Percentiles rank a stretch among this genome's conserved stretches.
Conservation (phyloP, 2,113 vertebrate species). For the Barnardius zonarius region DNA sequence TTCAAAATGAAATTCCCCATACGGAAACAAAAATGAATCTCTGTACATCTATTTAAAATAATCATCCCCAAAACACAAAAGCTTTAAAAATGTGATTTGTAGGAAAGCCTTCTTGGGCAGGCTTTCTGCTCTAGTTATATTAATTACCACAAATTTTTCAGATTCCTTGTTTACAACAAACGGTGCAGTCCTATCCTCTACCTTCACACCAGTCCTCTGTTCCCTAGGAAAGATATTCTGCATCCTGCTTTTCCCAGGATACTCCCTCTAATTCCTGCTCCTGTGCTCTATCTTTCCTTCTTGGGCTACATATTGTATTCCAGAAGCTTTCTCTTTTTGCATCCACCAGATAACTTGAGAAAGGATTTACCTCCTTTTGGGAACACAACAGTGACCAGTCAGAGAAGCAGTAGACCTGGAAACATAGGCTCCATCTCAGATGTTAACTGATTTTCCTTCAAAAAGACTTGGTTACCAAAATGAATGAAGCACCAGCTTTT, state of each 20-base stretch:
- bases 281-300: neutral
- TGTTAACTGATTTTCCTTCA: neutral
- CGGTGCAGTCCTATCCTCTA: rapidly evolving
- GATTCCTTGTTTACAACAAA: neutral
- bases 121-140: neutral
- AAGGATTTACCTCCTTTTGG: neutral
- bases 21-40: neutral
- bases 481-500: neutral
- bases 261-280: neutral
- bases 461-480: neutral
- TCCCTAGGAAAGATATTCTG: neutral
- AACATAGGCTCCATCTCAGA: neutral
- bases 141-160: neutral
- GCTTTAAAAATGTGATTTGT: neutral
- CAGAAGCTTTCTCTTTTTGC: neutral
- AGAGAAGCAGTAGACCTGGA: neutral
- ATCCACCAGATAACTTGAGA: neutral
- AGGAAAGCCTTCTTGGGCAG: neutral
- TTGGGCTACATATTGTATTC: neutral
- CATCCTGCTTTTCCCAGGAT: neutral
- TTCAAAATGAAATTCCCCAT: neutral
- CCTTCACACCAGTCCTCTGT: neutral
- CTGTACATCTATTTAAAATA: neutral
- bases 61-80: neutral
- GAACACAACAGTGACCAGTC: neutral